Conservation (phyloP, 1,140 invertebrate genomes). For the Saccostrea glomerata region DNA sequence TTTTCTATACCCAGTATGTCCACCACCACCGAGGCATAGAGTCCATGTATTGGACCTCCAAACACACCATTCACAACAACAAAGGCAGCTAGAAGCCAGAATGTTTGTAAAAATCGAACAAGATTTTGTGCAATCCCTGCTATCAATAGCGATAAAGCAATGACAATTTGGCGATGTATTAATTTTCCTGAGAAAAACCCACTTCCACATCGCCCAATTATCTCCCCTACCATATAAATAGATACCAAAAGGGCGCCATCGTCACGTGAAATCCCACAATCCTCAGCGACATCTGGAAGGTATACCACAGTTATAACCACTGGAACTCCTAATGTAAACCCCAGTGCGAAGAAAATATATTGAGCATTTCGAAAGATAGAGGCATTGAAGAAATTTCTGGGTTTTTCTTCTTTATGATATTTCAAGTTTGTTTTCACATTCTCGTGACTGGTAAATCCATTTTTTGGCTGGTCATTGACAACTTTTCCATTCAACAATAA, state of each 20-base stretch:
- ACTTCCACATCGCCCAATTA: constrained; percentile 53
- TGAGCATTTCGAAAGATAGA: constrained; percentile 59
- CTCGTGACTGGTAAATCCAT: neutral
- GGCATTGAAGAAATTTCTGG: constrained; percentile 49
- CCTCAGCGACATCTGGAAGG: constrained; percentile 59
- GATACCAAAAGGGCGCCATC: constrained; percentile 62
- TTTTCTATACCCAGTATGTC: constrained; percentile 41
- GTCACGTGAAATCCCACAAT: constrained; percentile 54
- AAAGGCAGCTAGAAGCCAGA: constrained; percentile 41
- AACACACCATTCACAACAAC: constrained; percentile 16
- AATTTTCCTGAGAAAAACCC: constrained; percentile 59
- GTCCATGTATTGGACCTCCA: constrained; percentile 14
- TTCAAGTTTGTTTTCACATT: neutral
- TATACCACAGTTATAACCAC: constrained; percentile 59
- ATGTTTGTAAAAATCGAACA: neutral
- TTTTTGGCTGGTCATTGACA: neutral
- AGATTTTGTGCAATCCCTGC: neutral
- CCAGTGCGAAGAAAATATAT: constrained; percentile 58
- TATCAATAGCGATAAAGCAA: constrained; percentile 50
- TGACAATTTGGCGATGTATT: constrained; percentile 53
- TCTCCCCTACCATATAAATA: constrained; percentile 60
- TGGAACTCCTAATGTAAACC: constrained; percentile 59
- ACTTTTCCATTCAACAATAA: neutral
- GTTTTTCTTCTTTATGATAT: constrained; percentile 11
- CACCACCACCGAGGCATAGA: constrained; percentile 24